Percentiles rank a stretch among this genome's conserved stretches.
Conservation (phyloP, 1,140 invertebrate species). For the Calosoma granatense region DNA sequence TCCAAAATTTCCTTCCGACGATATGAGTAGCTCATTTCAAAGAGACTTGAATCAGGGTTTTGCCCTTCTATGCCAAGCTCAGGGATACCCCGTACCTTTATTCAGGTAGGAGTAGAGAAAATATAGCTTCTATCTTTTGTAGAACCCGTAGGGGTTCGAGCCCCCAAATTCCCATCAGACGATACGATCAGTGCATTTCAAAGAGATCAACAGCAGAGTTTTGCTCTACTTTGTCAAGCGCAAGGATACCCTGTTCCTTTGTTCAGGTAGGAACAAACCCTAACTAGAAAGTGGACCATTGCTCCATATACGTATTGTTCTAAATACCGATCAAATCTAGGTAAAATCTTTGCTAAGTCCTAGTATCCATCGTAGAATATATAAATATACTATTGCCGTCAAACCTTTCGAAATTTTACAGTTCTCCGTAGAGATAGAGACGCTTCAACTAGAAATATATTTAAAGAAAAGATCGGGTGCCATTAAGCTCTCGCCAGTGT, state of each 20-base stretch:
- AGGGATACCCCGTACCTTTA: constrained; percentile 56
- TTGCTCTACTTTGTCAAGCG: constrained; percentile 42
- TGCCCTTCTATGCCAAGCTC: constrained; percentile 57
- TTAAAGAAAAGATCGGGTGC: background rate
- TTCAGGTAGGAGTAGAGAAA: constrained; percentile 48
- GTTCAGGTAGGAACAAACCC: constrained; percentile 34
- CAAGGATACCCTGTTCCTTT: constrained; percentile 40
- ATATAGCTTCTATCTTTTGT: constrained; percentile 17
- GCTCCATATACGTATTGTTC: background rate
- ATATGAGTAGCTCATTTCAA: too few relatives aligned
- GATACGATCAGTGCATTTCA: constrained; percentile 6
- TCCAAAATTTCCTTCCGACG: too few relatives aligned
- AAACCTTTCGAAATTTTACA: too few relatives aligned
- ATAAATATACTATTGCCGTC: too few relatives aligned
- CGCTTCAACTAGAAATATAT: too few relatives aligned
- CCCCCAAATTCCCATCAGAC: constrained; percentile 42
- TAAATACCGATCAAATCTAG: too few relatives aligned
- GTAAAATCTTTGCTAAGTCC: too few relatives aligned
- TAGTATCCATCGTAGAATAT: too few relatives aligned
- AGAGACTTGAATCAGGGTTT: too few relatives aligned
- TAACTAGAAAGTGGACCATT: too few relatives aligned
- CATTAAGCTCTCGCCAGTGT: background rate
- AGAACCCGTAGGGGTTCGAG: constrained; percentile 49
- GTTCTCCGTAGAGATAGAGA: too few relatives aligned
- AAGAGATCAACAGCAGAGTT: constrained; percentile 21